phyloP scores from a whole-genome alignment of 1,140 invertebrate genomes.

The Hydropsyche tenuis region DNA sequence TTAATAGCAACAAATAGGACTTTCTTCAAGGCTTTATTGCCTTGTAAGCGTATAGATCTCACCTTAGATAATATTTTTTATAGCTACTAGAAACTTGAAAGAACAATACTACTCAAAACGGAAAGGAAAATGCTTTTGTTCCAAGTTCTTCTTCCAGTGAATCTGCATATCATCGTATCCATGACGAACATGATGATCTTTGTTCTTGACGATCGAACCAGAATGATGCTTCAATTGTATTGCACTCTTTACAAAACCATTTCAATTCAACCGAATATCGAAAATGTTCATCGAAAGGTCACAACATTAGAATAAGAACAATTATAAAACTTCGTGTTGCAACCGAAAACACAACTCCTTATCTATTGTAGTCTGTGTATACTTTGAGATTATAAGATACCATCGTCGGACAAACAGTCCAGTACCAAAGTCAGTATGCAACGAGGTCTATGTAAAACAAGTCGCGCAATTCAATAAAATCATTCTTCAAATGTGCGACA shows the following conservation, averaged over 20 bases:
- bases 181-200: conserved; percentile 13
- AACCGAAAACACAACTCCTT: not conserved
- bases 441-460: not conserved
- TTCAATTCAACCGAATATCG: no score
- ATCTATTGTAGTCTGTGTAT: not conserved
- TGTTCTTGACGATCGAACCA: conserved; percentile 21
- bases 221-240: not conserved
- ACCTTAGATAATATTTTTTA: not conserved
- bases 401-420: not conserved
- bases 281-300: no score
- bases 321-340: no score
- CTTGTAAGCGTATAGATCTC: not conserved
- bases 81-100: not conserved
- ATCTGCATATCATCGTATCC: conserved; percentile 27
- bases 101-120: conserved; percentile 6
- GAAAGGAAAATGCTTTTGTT: conserved; percentile 1
- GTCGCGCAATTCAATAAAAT: not conserved
- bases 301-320: no score
- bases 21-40: not conserved
- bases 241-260: not conserved
- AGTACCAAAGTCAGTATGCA: not conserved
- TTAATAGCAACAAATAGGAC: no score
- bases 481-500: no score
- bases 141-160: not conserved
- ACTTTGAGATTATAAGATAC: conserved; percentile 3